Base-by-base conservation (phyloP, 2,797 vertebrate species). In the Diceros bicornis region DNA sequence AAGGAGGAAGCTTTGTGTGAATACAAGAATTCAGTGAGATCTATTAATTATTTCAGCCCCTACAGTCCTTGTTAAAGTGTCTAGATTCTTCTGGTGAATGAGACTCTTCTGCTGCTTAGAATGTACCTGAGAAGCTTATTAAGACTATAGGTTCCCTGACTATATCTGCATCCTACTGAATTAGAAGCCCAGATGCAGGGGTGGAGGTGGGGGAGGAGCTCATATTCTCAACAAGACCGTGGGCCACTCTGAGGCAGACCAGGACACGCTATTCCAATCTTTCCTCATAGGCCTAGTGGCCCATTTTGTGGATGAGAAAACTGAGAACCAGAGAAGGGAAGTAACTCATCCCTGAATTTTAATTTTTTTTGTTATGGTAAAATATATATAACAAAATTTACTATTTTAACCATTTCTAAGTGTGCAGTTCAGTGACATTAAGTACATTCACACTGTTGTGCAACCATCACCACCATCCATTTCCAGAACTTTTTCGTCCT, bases 41-140 rank as follows among this genome's bases (percentile, higher is more conserved):
- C n/a, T 4, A 10, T 69, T 47, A 72, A 71, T 94, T 83, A 91
- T 57, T 74, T 89, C n/a, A 75, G 44, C 57, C 91, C 29, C 44
- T 34, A 16, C 50, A 69, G 47, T 75, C 37, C 74, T 86, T 77
- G 52, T 69, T 29, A 75, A 72, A 78, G 20, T 55, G 34, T 74
- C 59, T 37, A 59, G 52, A 25, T 71, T 82, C 69, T 90, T 91
- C 64, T 83, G 7, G 9, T 32, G 20, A 82, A 74, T 13, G 27
- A 79, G 69, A 13, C 14, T 32, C 25, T 72, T 27, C 71, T 77
- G 81, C 44, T 69, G 25, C 20, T 86, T 34, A 7, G 32, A 52
- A 72, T 4, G 9, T 3, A 41, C 25, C 32, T 23, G 23, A 89
- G 12, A 71, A 41, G 16, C 41, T 59, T 41, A 52, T 17, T 92